A percentile compares a stretch with the other conserved stretches of the same genome.
phyloP scores from a whole-genome alignment of 2,797 vertebrate genomes.

The Tenualosa ilisha region DNA sequence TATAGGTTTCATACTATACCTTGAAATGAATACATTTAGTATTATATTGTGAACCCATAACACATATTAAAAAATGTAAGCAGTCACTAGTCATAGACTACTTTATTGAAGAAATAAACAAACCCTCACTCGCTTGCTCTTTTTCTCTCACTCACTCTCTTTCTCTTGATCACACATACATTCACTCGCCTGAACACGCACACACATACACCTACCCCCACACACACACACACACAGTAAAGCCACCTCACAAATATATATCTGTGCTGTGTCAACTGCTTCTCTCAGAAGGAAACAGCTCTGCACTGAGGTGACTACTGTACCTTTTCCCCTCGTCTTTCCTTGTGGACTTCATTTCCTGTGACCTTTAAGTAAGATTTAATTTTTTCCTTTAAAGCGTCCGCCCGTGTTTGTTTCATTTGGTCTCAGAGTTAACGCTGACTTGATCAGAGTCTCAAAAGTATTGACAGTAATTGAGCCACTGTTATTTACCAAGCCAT shows the following conservation, averaged over 20 bases:
- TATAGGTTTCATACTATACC: background rate
- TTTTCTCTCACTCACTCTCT: background rate
- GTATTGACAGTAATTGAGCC: background rate
- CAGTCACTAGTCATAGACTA: background rate
- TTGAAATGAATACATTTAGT: background rate
- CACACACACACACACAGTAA: background rate
- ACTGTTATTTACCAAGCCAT: background rate
- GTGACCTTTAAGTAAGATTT: background rate
- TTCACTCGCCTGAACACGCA: background rate
- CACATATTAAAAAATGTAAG: background rate
- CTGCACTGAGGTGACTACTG: background rate
- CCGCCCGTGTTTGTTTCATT: background rate
- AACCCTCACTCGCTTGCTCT: background rate
- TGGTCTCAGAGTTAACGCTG: background rate
- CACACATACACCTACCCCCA: background rate
- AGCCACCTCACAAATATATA: background rate
- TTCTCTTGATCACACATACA: background rate
- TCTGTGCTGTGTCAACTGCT: background rate
- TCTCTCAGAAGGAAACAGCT: background rate
- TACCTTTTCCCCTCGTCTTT: background rate
- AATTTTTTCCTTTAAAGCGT: background rate
- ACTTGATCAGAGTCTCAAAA: background rate
- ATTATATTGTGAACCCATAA: background rate
- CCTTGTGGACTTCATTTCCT: slow-evolving; percentile 3
- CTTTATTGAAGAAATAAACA: slow-evolving; percentile 1